Conservation (phyloP, 2,888 invertebrate genomes). For the Oegoconia quadripuncta region DNA sequence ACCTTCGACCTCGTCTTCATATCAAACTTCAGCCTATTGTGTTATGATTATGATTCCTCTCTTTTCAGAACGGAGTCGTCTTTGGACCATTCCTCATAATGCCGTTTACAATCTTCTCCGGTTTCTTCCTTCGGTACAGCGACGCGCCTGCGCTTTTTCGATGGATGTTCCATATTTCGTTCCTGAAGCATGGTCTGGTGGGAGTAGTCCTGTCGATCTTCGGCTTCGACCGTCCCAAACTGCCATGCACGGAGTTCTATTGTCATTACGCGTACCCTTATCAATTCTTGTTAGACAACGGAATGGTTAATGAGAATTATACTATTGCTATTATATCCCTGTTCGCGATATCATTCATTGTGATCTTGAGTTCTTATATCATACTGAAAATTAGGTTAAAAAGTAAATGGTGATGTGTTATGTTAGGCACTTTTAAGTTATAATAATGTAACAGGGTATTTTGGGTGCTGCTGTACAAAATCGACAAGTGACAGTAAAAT, state of each 20-base stretch:
- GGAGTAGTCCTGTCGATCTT: constrained; percentile 90
- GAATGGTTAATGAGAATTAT: constrained; percentile 83
- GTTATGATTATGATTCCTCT: too few relatives aligned
- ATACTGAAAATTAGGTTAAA: constrained; percentile 83
- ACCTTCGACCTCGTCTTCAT: too few relatives aligned
- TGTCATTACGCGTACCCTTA: constrained; percentile 86
- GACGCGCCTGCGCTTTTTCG: constrained; percentile 88
- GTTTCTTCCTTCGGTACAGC: constrained; percentile 92
- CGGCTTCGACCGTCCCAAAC: constrained; percentile 86
- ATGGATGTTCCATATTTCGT: constrained; percentile 94
- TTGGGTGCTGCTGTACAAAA: not conserved
- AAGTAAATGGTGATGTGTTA: constrained; percentile 59
- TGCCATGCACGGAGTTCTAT: constrained; percentile 86
- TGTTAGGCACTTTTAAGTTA: constrained; percentile 1
- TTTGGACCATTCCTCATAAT: constrained; percentile 92
- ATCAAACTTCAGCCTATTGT: too few relatives aligned
- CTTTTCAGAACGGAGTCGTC: constrained; percentile 89
- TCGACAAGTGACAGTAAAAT: not conserved
- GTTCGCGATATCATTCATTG: constrained; percentile 78
- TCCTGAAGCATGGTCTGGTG: constrained; percentile 92
- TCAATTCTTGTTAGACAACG: constrained; percentile 86
- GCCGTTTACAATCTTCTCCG: constrained; percentile 94
- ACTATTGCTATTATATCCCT: constrained; percentile 82
- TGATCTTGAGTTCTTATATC: constrained; percentile 83
- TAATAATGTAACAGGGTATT: constrained; percentile 6